A percentile compares a stretch with the other conserved stretches of the same genome.
phyloP scores from a whole-genome alignment of 2,113 vertebrate species.

The Ramphastos sulfuratus region DNA sequence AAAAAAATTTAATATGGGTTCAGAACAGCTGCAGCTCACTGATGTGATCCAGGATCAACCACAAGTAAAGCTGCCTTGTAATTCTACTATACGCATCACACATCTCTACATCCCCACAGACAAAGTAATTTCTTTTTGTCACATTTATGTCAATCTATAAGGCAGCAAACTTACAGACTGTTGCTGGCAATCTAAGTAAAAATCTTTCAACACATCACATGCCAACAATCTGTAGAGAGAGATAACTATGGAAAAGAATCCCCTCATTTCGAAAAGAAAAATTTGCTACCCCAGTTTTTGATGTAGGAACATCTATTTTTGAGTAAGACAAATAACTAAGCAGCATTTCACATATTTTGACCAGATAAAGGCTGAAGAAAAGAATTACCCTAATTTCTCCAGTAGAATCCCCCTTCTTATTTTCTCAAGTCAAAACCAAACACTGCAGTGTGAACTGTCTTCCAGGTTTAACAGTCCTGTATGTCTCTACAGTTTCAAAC shows the following conservation, averaged over 20 bases:
- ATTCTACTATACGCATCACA: constrained; percentile 37
- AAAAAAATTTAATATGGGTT: constrained; percentile 2
- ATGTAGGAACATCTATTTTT: constrained; percentile 64
- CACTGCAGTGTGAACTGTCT: neutral
- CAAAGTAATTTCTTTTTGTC: constrained; percentile 52
- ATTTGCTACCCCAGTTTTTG: constrained; percentile 64
- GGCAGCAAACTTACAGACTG: constrained; percentile 52
- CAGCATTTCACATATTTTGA: constrained; percentile 45
- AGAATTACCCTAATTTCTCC: constrained; percentile 37
- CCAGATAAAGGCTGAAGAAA: neutral
- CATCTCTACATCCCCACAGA: constrained; percentile 52
- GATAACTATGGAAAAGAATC: constrained; percentile 63
- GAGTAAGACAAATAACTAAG: constrained; percentile 52
- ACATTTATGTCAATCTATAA: constrained; percentile 59
- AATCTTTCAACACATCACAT: constrained; percentile 72
- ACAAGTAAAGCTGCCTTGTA: constrained; percentile 60
- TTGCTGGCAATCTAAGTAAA: constrained; percentile 43
- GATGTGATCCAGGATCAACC: constrained; percentile 40
- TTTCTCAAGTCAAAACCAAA: constrained; percentile 10
- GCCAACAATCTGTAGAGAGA: constrained; percentile 68
- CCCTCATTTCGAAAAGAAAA: constrained; percentile 58
- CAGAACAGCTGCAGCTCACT: constrained; percentile 30
- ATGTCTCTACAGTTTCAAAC: constrained; percentile 38
- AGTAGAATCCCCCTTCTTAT: constrained; percentile 22
- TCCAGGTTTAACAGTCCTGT: constrained; percentile 4